Evolutionary conservation across 2,888 invertebrate species (phyloP).

Genomic region (Diloba caeruleocephala): DNA sequence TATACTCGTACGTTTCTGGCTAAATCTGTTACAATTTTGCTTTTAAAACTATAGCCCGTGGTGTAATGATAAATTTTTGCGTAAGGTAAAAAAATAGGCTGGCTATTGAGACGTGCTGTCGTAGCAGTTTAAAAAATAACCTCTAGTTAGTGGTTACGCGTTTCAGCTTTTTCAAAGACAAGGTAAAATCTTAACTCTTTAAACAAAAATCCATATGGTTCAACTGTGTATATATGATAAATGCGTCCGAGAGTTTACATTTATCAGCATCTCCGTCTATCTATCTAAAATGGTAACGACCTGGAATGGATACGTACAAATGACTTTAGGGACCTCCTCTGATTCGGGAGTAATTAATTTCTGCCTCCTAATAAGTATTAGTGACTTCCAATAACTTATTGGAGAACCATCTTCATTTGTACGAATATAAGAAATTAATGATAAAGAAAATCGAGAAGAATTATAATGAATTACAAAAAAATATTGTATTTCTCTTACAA

Average conservation of each 20-base stretch:
- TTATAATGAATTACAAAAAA: not conserved
- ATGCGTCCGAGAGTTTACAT: slow-evolving; percentile 1
- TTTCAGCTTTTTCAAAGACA: no score
- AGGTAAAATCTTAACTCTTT: no score
- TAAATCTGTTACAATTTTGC: no score
- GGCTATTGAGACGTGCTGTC: no score
- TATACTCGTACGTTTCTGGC: no score
- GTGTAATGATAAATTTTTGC: no score
- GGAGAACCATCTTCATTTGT: slow-evolving; percentile 12
- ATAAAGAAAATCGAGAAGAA: not conserved
- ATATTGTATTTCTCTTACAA: no score
- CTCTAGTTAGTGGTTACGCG: no score
- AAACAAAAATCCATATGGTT: no score
- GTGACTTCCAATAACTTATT: slow-evolving; percentile 4
- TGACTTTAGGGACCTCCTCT: slow-evolving; percentile 7
- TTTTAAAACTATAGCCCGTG: no score
- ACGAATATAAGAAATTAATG: not conserved
- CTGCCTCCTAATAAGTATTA: slow-evolving; percentile 3
- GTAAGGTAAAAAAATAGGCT: no score
- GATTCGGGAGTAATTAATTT: slow-evolving; percentile 27
- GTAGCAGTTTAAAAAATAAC: no score
- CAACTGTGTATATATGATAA: not conserved
- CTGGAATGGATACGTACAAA: slow-evolving; percentile 27
- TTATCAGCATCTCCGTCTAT: slow-evolving; percentile 14
- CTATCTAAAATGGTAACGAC: slow-evolving; percentile 14